Base-by-base conservation (phyloP, 2,797 vertebrate genomes). In the Hippopotamyrus pictus region DNA sequence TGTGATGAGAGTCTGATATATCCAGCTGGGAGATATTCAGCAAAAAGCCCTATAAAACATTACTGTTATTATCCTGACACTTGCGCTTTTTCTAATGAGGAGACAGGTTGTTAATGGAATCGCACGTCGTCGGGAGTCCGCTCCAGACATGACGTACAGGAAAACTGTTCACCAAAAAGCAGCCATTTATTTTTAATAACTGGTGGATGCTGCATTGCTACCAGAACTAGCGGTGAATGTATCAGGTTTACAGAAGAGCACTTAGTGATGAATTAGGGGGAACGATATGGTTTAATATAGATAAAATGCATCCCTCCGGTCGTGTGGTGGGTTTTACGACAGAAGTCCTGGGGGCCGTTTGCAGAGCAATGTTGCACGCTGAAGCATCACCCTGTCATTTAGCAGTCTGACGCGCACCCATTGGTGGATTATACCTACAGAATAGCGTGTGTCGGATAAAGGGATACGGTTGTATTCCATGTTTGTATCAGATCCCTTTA, bases 21-120 rank as follows among this genome's bases (percentile, higher is more conserved):
- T 88, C 22, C 29, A 22, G 50, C n/a, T 53, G 46, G 37, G 33
- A 50, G 29, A 82, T 33, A 82, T 82, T 83, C 50, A 7, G 50
- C 17, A 88, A 17, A 73, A 83, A 83, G 73, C 29, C 19, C 37
- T 41, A 53, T 82, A 53, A 79, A 88, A 79, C 25, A 79, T 88
- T 41, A 22, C 37, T 41, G 33, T 88, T 82, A 88, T 82, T 83
- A 54, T 82, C 59, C 19, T 88, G 41, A 25, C 29, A 53, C 50
- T 14, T 44, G 48, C 19, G 19, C 33, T 29, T 84, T 48, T 51
- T 41, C 88, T 76, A n/a, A 83, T 37, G 73, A 50, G 88, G 33
- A 57, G 88, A 83, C 69, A 83, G 73, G 69, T 57, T 57, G 76
- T 83, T 88, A 83, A 83, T 44, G 51, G 88, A 82, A 88, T 53